These are phyloP conservation scores for Drosophila putrida DNA, from an alignment of 2,888 invertebrate genomes.

Conservation along the genomic window DNA sequence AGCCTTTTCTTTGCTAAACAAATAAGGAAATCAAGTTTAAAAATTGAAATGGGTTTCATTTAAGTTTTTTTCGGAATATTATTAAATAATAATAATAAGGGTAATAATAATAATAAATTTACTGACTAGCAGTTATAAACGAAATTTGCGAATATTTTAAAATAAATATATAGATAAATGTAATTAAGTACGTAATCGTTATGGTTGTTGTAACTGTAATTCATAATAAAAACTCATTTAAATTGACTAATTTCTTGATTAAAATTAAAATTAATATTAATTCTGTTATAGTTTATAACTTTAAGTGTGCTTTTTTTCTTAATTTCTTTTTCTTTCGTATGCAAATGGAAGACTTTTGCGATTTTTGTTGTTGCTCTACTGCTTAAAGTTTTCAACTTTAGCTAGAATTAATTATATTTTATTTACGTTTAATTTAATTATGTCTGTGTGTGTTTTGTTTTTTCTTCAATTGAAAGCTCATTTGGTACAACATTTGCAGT, in stretches of 20 bases:
- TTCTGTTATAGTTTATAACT: conserved; percentile 24
- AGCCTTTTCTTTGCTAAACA: conserved; percentile 72
- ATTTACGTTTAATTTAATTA: conserved; percentile 36
- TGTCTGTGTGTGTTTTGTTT: conserved; percentile 37
- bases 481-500: conserved; percentile 78
- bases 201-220: conserved; percentile 19
- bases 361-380: conserved; percentile 63
- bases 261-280: conserved; percentile 28
- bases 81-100: conserved; percentile 39
- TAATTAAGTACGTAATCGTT: conserved; percentile 65
- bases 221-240: conserved; percentile 53
- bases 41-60: conserved; percentile 37
- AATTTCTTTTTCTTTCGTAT: conserved; percentile 21
- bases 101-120: conserved; percentile 45
- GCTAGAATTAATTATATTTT: conserved; percentile 46
- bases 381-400: conserved; percentile 72
- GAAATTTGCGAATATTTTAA: conserved; percentile 56
- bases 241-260: conserved; percentile 67
- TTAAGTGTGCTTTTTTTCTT: conserved; percentile 33
- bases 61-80: conserved; percentile 49
- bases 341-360: conserved; percentile 81
- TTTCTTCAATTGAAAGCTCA: conserved; percentile 68
- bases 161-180: conserved; percentile 48
- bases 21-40: conserved; percentile 59
- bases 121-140: conserved; percentile 80